Conservation (phyloP, 2,113 vertebrate species). For the Emydura subglobosa region DNA sequence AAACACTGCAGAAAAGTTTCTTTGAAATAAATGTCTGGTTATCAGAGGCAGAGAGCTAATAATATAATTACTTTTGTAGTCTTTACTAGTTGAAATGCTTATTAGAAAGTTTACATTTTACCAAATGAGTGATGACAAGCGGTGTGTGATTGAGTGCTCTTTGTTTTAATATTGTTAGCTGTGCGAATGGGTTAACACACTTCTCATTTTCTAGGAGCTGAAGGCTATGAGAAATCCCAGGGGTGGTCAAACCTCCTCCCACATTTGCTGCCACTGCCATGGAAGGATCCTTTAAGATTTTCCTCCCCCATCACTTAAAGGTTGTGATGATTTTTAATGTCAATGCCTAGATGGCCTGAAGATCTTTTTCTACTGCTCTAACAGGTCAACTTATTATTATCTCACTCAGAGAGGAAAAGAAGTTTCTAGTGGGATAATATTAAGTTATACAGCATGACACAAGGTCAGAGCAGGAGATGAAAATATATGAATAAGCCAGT, state of each 20-base stretch:
- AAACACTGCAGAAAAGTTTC: conserved; percentile 28
- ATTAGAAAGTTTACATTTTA: conserved; percentile 62
- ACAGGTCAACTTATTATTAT: conserved; percentile 80
- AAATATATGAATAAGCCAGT: conserved; percentile 80
- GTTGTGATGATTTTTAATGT: conserved; percentile 80
- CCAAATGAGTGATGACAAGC: conserved; percentile 66
- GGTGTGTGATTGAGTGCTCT: conserved; percentile 64
- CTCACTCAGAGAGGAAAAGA: conserved; percentile 66
- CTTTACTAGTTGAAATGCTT: conserved; percentile 64
- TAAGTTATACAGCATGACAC: conserved; percentile 78
- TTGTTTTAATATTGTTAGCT: conserved; percentile 78
- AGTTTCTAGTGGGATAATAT: conserved; percentile 76
- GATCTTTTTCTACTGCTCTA: conserved; percentile 79
- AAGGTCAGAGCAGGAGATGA: conserved; percentile 76
- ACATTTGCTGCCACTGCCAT: conserved; percentile 67
- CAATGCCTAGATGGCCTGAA: conserved; percentile 77
- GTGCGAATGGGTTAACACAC: conserved; percentile 59
- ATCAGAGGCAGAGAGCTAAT: conserved; percentile 22
- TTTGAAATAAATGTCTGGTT: conserved; percentile 57
- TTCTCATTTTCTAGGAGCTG: conserved; percentile 54
- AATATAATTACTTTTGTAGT: conserved; percentile 54
- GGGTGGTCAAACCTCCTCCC: conserved; percentile 47
- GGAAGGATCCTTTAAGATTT: conserved; percentile 69
- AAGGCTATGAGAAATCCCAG: conserved; percentile 49
- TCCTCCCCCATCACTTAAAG: conserved; percentile 63